These are phyloP conservation scores for Torymus texanus DNA, from an alignment of 2,888 invertebrate genomes.

Conservation along the genomic window DNA sequence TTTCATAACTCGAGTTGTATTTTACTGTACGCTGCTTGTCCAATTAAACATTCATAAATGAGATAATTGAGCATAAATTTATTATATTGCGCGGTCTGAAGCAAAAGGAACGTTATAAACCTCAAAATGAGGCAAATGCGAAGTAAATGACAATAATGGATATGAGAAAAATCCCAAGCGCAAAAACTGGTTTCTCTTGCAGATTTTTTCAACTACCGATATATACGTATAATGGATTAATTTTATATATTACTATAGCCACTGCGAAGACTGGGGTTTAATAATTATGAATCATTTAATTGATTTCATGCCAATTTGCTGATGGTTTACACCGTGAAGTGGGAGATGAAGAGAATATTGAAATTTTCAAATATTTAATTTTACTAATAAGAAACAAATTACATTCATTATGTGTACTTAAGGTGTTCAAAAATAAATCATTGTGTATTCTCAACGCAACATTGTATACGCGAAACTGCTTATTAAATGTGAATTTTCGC, in stretches of 20 bases:
- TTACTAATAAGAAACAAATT: not conserved
- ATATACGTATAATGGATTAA: constrained; percentile 23
- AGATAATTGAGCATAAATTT: constrained; percentile 36
- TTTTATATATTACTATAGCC: constrained; percentile 20
- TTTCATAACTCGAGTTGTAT: constrained; percentile 2
- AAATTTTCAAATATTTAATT: constrained; percentile 3
- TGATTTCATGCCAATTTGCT: constrained; percentile 11
- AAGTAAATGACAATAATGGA: constrained; percentile 20
- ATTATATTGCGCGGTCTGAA: constrained; percentile 15
- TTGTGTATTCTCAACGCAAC: no score
- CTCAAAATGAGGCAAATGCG: constrained; percentile 7
- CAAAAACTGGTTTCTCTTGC: constrained; percentile 34
- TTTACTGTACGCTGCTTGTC: not conserved
- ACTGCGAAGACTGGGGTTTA: not conserved
- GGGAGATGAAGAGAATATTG: not conserved
- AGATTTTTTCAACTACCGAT: not conserved
- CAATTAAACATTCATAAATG: constrained; percentile 35
- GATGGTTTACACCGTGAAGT: not conserved
- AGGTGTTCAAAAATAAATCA: no score
- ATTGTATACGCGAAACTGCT: no score
- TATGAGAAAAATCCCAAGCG: not conserved
- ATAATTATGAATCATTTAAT: constrained; percentile 39
- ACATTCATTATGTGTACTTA: no score
- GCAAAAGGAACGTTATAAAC: constrained; percentile 40
- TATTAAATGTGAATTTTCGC: no score